Evolutionary conservation across 2,888 invertebrate species (phyloP).

Genomic region (Xylota sylvarum): DNA sequence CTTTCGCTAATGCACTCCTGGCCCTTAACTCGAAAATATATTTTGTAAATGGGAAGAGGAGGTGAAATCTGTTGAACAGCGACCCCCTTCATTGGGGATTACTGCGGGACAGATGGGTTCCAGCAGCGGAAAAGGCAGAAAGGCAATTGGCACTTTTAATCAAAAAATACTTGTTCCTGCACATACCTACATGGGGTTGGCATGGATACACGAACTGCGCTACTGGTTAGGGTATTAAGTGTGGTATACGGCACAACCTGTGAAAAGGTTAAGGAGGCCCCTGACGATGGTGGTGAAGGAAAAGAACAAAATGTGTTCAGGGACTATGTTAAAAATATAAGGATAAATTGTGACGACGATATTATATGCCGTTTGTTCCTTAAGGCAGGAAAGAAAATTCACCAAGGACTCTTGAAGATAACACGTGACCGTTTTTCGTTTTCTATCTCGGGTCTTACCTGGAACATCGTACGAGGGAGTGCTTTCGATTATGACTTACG

Average conservation of each 20-base stretch:
- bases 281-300: constrained; percentile 9
- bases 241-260: constrained; percentile 36
- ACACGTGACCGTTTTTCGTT: constrained; percentile 29
- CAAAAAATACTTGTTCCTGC: constrained; percentile 62
- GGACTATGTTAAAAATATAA: constrained; percentile 38
- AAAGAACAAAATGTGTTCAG: constrained; percentile 12
- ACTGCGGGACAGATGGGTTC: constrained; percentile 57
- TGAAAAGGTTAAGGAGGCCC: constrained; percentile 52
- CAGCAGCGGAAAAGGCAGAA: constrained; percentile 38
- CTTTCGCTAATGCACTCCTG: constrained; percentile 71
- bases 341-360: constrained; percentile 54
- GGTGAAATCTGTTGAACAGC: constrained; percentile 39
- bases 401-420: constrained; percentile 26
- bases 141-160: constrained; percentile 73
- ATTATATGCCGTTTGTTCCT: constrained; percentile 54
- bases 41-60: constrained; percentile 11
- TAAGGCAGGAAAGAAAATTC: constrained; percentile 18
- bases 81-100: constrained; percentile 53
- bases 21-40: constrained; percentile 49
- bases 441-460: background rate
- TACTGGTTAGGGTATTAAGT: constrained; percentile 48
- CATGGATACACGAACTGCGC: constrained; percentile 12
- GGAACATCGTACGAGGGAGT: constrained; percentile 5
- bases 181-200: background rate
- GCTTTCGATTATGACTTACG: constrained; percentile 56